Base-by-base conservation (phyloP, 1,140 invertebrate species). In the Drosophila arizonae region DNA sequence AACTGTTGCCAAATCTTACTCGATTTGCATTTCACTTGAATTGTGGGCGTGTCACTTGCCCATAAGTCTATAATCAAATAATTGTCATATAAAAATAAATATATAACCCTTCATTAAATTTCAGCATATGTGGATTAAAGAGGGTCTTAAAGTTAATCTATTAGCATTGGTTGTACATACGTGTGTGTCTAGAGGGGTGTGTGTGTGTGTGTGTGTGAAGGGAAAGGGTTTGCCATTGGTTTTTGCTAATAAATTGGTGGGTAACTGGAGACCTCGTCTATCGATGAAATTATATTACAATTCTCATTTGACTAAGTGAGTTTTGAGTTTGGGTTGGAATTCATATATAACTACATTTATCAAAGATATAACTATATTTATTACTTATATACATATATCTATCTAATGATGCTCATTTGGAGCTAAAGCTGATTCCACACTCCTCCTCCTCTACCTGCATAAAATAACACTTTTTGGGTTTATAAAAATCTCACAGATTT, bases 31-130 rank as follows among this genome's bases (percentile, higher is more conserved):
- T 58, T 54, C 56, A 21, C 41, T 73, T 62, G 36, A 41, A 62
- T 28, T 41, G 17, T 39, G 67, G 81, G 78, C 81, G 81, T 81
- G 75, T 52, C 61, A 6, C 13, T 48, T 11, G 68, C 67, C 67
- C 56, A 78, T 45, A 78, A 78, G 78, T 85, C 81, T 81, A 78
- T 81, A 69, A 62, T 55, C 15, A 77, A 65, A 75, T 74, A 55
- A 74, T 69, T 73, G 65, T 73, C 57, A 73, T 56, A 63, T 63
- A 61, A 61, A 68, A 39, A 39, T 39, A 39, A 39, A 39, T 39
- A 39, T 39, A 61, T 72, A 68, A 68, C 71, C 71, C 71, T 73
- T 73, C 57, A 62, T 62, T 68, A 69, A 41, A 51, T 33, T 33
- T 45, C 26, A 50, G 39, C 65, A 73, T 62, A 73, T 73, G 65